Conservation (phyloP, 2,888 invertebrate genomes). For the Xestobium rufovillosum region DNA sequence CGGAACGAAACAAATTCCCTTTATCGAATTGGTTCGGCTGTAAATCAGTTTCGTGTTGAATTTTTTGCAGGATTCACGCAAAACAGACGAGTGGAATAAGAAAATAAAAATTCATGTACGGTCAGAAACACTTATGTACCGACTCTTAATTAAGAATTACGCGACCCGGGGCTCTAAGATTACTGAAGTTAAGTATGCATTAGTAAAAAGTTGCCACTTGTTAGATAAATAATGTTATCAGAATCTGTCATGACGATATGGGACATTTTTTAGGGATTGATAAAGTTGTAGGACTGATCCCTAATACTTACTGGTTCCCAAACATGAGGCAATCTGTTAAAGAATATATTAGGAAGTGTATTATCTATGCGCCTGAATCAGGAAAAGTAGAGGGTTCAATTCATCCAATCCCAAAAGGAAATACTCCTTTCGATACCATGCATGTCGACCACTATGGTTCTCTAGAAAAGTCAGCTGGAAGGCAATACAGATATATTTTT, state of each 20-base stretch:
- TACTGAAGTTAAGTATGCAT: no score
- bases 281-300: conserved; percentile 23
- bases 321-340: conserved; percentile 7
- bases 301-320: conserved; percentile 24
- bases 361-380: conserved; percentile 8
- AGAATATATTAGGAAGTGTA: conserved; percentile 15
- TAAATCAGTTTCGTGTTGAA: no score
- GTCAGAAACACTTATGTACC: no score
- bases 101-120: no score
- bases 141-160: no score
- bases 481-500: conserved; percentile 24
- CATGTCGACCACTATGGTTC: no score
- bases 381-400: conserved; percentile 13
- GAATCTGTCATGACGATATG: conserved; percentile 17
- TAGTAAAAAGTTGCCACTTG: no score
- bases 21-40: no score
- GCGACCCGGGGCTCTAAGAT: no score
- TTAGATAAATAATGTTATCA: conserved; percentile 15
- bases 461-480: conserved; percentile 7
- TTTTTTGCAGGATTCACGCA: no score
- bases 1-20: no score
- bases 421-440: conserved; percentile 13
- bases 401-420: conserved; percentile 14
- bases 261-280: conserved; percentile 18
- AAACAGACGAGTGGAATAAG: no score